Conservation (phyloP, 2,113 vertebrate genomes). For the Chlamydotis undulata region DNA sequence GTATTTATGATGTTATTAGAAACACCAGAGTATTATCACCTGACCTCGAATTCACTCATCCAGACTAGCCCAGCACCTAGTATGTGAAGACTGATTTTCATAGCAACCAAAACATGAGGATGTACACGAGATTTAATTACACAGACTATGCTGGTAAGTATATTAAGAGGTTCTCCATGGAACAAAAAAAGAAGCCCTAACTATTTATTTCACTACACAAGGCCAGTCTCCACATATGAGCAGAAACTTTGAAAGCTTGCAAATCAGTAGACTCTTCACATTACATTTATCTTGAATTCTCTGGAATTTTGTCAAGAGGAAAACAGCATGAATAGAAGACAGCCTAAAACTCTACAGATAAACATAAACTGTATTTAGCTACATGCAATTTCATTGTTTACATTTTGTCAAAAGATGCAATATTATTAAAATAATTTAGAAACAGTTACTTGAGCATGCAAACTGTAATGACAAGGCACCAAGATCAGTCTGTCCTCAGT, state of each 20-base stretch:
- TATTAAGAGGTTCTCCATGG: not conserved
- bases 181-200: not conserved
- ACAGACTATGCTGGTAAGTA: not conserved
- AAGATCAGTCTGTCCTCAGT: not conserved
- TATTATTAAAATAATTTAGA: not conserved
- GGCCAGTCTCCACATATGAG: not conserved
- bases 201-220: not conserved
- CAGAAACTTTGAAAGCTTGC: not conserved
- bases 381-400: not conserved
- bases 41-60: not conserved
- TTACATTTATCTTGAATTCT: not conserved
- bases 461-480: not conserved
- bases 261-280: not conserved
- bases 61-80: not conserved
- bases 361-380: not conserved
- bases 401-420: not conserved
- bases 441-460: not conserved
- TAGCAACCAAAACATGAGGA: not conserved
- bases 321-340: not conserved
- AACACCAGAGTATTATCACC: not conserved
- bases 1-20: not conserved
- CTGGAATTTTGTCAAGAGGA: not conserved
- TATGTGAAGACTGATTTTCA: accelerated
- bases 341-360: not conserved
- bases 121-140: not conserved